Percentiles rank a stretch among this genome's conserved stretches.
phyloP scores from a whole-genome alignment of 2,888 invertebrate species.

The Xanthorhoe designata region DNA sequence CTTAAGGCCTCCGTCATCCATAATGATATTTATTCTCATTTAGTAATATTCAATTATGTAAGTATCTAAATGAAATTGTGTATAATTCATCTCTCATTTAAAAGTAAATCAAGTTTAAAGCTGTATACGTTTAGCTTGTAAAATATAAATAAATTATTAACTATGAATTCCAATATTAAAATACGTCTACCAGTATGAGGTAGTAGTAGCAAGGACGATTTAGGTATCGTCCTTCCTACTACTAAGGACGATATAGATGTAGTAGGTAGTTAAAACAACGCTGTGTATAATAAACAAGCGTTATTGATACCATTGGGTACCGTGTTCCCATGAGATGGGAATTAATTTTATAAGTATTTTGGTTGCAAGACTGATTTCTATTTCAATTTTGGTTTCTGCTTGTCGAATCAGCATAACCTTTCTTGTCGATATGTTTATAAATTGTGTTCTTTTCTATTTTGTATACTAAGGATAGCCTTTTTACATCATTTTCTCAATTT shows the following conservation, averaged over 20 bases:
- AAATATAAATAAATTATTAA: constrained; percentile 2
- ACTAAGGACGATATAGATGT: too few species aligned
- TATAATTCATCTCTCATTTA: background rate
- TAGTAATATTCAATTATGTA: background rate
- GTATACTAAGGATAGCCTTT: background rate
- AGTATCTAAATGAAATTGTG: background rate
- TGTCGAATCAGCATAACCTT: background rate
- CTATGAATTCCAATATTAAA: background rate
- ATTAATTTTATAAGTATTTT: constrained; percentile 4
- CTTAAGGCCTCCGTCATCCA: too few species aligned
- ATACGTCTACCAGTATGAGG: background rate
- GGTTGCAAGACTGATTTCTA: constrained; percentile 18
- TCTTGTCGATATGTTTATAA: background rate
- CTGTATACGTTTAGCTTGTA: constrained; percentile 17
- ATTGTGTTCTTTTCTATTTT: constrained; percentile 4
- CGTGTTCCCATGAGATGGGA: constrained; percentile 18
- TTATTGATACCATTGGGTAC: constrained; percentile 1
- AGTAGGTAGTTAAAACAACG: background rate
- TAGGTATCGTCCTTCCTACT: too few species aligned
- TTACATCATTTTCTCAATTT: background rate
- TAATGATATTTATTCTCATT: too few species aligned
- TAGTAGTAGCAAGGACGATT: too few species aligned
- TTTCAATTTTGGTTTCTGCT: constrained; percentile 5
- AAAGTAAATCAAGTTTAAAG: background rate
- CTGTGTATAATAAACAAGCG: background rate